phyloP scores from a whole-genome alignment of 2,888 invertebrate species.

The Hypolimnas misippus region DNA sequence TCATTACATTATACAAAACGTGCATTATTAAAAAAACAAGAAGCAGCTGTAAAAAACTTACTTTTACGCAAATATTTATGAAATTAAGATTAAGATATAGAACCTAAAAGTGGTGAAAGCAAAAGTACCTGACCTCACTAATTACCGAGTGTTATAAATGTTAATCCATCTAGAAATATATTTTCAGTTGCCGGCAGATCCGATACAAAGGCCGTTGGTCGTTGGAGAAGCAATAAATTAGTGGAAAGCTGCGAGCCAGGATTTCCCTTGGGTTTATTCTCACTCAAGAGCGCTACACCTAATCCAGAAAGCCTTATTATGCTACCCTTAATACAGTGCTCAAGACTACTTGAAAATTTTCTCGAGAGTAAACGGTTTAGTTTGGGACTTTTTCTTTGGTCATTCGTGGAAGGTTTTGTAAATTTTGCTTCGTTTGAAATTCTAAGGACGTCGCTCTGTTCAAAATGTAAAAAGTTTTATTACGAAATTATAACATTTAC shows the following conservation, averaged over 20 bases:
- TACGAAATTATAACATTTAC: not conserved
- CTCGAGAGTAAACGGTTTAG: constrained; percentile 73
- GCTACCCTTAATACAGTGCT: constrained; percentile 82
- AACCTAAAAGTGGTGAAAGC: not conserved
- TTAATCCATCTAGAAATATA: constrained; percentile 80
- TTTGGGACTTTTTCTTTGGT: constrained; percentile 54
- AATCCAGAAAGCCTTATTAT: constrained; percentile 84
- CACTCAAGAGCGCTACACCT: constrained; percentile 82
- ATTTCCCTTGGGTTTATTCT: constrained; percentile 83
- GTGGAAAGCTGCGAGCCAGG: constrained; percentile 82
- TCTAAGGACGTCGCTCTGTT: not conserved
- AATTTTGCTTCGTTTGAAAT: constrained; percentile 28
- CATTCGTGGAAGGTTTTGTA: constrained; percentile 49
- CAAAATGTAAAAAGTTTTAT: constrained; percentile 8
- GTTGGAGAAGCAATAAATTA: constrained; percentile 81
- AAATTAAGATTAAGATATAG: not conserved
- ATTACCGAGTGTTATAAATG: constrained; percentile 75
- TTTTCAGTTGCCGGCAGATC: constrained; percentile 76
- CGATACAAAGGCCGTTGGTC: constrained; percentile 82
- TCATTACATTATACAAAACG: too few species aligned
- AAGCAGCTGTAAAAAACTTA: not conserved
- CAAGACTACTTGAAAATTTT: constrained; percentile 83
- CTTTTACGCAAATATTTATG: not conserved
- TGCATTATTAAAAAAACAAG: too few species aligned
- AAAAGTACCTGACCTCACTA: constrained; percentile 57